Evolutionary conservation across 2,888 invertebrate species (phyloP), one percentile per base, ranked within the genome.

Genomic region (Gisinianus flammeolus): DNA sequence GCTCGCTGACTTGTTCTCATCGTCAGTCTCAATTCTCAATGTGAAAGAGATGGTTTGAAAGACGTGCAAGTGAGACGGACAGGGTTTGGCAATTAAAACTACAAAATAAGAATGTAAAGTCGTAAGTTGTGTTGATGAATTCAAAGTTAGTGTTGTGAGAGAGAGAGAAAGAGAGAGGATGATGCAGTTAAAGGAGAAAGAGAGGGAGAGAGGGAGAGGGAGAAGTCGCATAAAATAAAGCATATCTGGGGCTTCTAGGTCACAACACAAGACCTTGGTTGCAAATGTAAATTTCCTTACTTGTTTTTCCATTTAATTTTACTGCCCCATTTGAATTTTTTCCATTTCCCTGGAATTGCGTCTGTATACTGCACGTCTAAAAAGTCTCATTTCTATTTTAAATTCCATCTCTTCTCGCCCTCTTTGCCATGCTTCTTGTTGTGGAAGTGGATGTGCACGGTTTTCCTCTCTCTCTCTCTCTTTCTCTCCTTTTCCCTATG

Each of bases 301-400:
- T 72, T 72, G 72, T 72, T 72, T 72, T 62, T 62, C 72, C 72
- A 72, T 72, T 72, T 72, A 72, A 72, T 72, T 72, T 72, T 72
- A 72, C 33, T 19, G 28, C 72, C 72, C 72, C 72, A 72, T 72
- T 72, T 72, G 56, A 72, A 72, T 72, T 72, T 72, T 71, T 72
- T 72, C 62, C 62, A 72, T 72, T 72, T 62, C 72, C 72, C 33
- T 30, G 30, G 52, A 72, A 72, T 58, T 72, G 72, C 54, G 22
- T 62, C 72, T 6, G 26, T 26, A 19, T 5, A 28, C 10, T 56
- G n/a, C 56, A 56, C 5, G n/a, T n/a, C 10, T 4, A 56, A 6
- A 56, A 12, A 56, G 56, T n/a, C n/a, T 35, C 6, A n/a, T 58
- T 8, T 66, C 66, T 66, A 66, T 30, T 30, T 30, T 22, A 22